These are phyloP conservation scores for Nymphalis urticae DNA, from an alignment of 2,888 invertebrate species.

Conservation along the genomic window DNA sequence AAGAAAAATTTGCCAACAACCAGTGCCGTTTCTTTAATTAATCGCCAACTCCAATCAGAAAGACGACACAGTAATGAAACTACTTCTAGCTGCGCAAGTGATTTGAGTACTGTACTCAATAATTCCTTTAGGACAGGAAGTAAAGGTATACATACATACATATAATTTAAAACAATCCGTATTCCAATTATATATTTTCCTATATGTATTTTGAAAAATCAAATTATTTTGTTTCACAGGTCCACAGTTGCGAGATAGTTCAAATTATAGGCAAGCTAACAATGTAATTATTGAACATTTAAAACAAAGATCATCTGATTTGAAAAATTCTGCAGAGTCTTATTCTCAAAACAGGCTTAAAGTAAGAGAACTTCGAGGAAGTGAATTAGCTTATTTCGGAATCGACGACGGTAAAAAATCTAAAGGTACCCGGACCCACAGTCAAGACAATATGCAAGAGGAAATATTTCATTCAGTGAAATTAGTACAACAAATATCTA, in stretches of 20 bases:
- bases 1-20: conserved; percentile 46
- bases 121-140: conserved; percentile 56
- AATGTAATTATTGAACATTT: neutral
- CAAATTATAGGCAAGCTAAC: conserved; percentile 29
- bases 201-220: neutral
- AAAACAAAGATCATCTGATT: conserved; percentile 23
- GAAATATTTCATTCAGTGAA: conserved; percentile 70
- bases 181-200: no score
- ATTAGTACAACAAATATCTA: conserved; percentile 68
- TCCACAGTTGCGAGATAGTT: conserved; percentile 33
- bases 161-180: no score
- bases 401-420: conserved; percentile 49
- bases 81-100: conserved; percentile 46
- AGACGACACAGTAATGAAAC: conserved; percentile 51
- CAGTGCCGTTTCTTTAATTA: conserved; percentile 67
- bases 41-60: conserved; percentile 62
- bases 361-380: conserved; percentile 79
- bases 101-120: conserved; percentile 45
- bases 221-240: conserved; percentile 37
- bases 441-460: conserved; percentile 51
- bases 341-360: conserved; percentile 55
- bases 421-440: conserved; percentile 33
- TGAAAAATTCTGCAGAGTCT: conserved; percentile 50
- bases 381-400: conserved; percentile 83
- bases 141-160: conserved; percentile 50